Evolutionary conservation across 2,113 vertebrate genomes (phyloP).

Genomic region (Cairina moschata): DNA sequence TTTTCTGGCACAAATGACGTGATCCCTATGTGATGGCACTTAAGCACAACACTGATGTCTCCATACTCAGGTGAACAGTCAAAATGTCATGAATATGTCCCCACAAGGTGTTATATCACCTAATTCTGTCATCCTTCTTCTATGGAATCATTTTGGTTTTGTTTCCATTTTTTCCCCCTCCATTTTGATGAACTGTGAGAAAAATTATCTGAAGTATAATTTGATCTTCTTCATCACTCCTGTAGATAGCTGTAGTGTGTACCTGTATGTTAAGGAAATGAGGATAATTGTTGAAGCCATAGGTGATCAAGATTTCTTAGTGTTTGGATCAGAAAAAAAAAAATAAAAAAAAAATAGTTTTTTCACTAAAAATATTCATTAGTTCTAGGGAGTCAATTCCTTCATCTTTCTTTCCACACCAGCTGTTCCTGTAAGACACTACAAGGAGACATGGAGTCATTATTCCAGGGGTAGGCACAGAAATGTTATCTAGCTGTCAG

Average conservation of each 20-base stretch:
- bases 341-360: not conserved
- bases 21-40: not conserved
- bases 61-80: not conserved
- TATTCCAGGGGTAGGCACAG: not conserved
- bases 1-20: not conserved
- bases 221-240: accelerated
- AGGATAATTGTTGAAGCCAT: not conserved
- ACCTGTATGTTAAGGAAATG: not conserved
- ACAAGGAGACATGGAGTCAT: not conserved
- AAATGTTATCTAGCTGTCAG: not conserved
- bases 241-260: not conserved
- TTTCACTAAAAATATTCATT: not conserved
- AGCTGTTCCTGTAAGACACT: not conserved
- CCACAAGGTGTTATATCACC: not conserved
- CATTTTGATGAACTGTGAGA: not conserved
- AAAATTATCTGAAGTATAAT: not conserved
- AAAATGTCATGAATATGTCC: not conserved
- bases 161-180: not conserved
- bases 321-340: not conserved
- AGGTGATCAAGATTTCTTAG: not conserved
- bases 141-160: not conserved
- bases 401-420: not conserved
- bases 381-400: accelerated
- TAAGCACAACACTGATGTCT: not conserved
- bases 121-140: not conserved